These are phyloP conservation scores for Spisula subtruncata DNA, from an alignment of 2,888 invertebrate species.

Conservation along the genomic window DNA sequence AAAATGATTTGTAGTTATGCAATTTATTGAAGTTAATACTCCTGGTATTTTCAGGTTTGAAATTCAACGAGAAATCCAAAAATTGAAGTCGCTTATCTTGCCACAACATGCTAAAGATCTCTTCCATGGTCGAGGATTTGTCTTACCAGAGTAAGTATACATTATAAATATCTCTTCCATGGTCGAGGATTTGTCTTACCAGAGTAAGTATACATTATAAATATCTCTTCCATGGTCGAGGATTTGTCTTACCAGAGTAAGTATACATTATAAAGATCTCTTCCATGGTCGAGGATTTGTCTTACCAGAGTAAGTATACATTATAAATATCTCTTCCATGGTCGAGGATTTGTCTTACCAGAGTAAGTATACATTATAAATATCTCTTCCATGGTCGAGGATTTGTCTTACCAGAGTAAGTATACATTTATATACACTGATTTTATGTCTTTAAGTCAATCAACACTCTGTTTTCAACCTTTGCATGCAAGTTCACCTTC, in stretches of 20 bases:
- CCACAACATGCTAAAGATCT: slow-evolving; percentile 84
- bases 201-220: slow-evolving; percentile 82
- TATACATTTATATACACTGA: slow-evolving; percentile 14
- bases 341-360: slow-evolving; percentile 84
- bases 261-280: slow-evolving; percentile 82
- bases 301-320: slow-evolving; percentile 82
- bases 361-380: slow-evolving; percentile 82
- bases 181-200: slow-evolving; percentile 85
- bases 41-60: slow-evolving; percentile 79
- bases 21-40: neutral
- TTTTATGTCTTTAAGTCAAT: too few relatives aligned
- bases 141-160: slow-evolving; percentile 81
- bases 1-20: too few relatives aligned
- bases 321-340: slow-evolving; percentile 84
- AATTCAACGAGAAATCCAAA: slow-evolving; percentile 82
- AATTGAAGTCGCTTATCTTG: slow-evolving; percentile 82
- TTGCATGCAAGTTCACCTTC: too few relatives aligned
- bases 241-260: slow-evolving; percentile 84
- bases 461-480: too few relatives aligned
- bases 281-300: slow-evolving; percentile 85
- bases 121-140: slow-evolving; percentile 84
- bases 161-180: slow-evolving; percentile 81
- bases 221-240: slow-evolving; percentile 84
- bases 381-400: slow-evolving; percentile 85
- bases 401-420: slow-evolving; percentile 84